These are phyloP conservation scores for Himantopus leucocephalus DNA, from an alignment of 2,113 vertebrate species.

Conservation along the genomic window DNA sequence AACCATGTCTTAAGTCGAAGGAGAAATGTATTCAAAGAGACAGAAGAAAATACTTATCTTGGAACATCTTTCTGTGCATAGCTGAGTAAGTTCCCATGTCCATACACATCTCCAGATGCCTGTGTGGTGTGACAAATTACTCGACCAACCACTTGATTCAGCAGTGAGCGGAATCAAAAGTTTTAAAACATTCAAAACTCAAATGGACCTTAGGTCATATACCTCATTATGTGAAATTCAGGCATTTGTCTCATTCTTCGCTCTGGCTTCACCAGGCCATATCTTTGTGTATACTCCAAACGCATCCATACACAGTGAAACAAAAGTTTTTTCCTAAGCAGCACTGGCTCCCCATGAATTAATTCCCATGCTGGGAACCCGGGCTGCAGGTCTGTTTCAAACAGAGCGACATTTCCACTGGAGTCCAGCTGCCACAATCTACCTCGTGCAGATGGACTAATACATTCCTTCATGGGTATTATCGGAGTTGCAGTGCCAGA, in stretches of 20 bases:
- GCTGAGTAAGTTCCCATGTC: not conserved
- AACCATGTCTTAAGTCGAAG: not conserved
- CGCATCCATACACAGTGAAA: not conserved
- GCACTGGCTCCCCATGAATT: not conserved
- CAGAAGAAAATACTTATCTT: not conserved
- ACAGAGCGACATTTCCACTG: not conserved
- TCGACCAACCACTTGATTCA: not conserved
- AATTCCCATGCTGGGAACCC: not conserved
- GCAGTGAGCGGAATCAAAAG: not conserved
- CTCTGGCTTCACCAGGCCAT: not conserved
- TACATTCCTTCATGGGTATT: slow-evolving; percentile 8
- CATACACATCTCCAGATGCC: not conserved
- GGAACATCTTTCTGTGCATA: not conserved
- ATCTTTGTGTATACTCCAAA: not conserved
- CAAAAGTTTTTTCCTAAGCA: not conserved
- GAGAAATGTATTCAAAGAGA: not conserved
- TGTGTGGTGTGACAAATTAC: not conserved
- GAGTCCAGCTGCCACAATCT: slow-evolving; percentile 20
- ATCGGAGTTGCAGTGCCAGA: not conserved
- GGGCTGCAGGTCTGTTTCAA: not conserved
- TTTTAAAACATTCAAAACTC: not conserved
- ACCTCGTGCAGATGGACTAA: slow-evolving; percentile 16
- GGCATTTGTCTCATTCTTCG: not conserved
- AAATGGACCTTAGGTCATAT: not conserved
- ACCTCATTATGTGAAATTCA: not conserved